Conservation (phyloP, 37 sponge, comb jelly and placozoan genomes). For the Ephydatia muelleri region DNA sequence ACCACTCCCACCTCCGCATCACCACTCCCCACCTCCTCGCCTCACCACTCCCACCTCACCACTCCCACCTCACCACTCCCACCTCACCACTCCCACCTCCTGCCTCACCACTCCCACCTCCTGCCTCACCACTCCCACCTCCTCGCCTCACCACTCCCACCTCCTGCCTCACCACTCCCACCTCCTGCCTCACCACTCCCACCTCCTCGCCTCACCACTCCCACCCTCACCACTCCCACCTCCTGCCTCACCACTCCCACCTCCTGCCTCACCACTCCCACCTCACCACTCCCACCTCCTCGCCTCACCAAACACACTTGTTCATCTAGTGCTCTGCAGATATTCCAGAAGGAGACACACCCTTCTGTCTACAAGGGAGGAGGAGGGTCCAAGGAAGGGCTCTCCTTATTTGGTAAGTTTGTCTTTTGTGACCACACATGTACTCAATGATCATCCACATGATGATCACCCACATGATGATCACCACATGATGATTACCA, state of each 20-base stretch:
- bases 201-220: too few species aligned
- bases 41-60: too few species aligned
- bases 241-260: too few species aligned
- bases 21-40: too few species aligned
- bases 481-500: too few species aligned
- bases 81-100: too few species aligned
- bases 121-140: neutral
- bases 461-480: too few species aligned
- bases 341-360: conserved; percentile 92
- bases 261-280: neutral
- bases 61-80: too few species aligned
- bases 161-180: too few species aligned
- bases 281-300: neutral
- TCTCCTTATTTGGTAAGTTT: conserved; percentile 87
- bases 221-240: too few species aligned
- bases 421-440: neutral
- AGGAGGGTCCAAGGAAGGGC: conserved; percentile 85
- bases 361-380: conserved; percentile 91
- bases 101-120: neutral
- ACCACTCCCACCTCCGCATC: too few species aligned
- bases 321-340: conserved; percentile 78
- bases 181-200: too few species aligned
- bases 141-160: neutral
- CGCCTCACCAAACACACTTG: neutral
- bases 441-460: neutral